phyloP scores from a whole-genome alignment of 2,797 vertebrate species.

The Bovichtus variegatus region DNA sequence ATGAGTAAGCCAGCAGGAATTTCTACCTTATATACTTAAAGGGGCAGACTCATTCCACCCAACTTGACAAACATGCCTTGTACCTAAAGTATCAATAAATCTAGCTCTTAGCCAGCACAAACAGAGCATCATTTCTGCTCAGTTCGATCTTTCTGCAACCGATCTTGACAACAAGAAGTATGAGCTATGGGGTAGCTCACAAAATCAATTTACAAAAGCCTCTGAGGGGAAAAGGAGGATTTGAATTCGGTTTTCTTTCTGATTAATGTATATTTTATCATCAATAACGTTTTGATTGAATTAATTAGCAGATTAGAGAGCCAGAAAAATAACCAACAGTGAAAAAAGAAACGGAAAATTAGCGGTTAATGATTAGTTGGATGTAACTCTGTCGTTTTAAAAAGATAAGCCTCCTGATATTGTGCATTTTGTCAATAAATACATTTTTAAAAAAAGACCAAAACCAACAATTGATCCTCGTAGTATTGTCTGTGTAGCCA shows the following conservation, averaged over 20 bases:
- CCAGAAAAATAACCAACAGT: slow-evolving; percentile 1
- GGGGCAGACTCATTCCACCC: slow-evolving; percentile 73
- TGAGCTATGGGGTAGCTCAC: slow-evolving; percentile 1
- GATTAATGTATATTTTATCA: slow-evolving; percentile 26
- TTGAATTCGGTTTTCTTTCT: slow-evolving; percentile 18
- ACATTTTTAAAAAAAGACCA: not conserved
- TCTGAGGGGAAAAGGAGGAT: slow-evolving; percentile 12
- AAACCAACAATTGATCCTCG: not conserved
- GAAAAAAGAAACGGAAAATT: slow-evolving; percentile 18
- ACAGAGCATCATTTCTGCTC: slow-evolving; percentile 8
- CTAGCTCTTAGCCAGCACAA: slow-evolving; percentile 2
- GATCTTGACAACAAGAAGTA: slow-evolving; percentile 40
- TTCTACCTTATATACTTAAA: slow-evolving; percentile 88
- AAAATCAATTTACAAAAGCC: slow-evolving; percentile 39
- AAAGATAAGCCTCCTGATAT: not conserved
- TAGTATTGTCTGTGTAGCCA: not conserved
- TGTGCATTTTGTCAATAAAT: not conserved
- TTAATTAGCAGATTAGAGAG: slow-evolving; percentile 12
- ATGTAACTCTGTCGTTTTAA: not conserved
- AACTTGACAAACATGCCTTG: slow-evolving; percentile 30
- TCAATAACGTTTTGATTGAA: slow-evolving; percentile 16
- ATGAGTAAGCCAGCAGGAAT: slow-evolving; percentile 92
- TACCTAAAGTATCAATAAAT: slow-evolving; percentile 35
- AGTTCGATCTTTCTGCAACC: slow-evolving; percentile 6
- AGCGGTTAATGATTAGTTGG: not conserved